Conservation (phyloP, 2,113 vertebrate genomes). For the Alaudala cheleensis region DNA sequence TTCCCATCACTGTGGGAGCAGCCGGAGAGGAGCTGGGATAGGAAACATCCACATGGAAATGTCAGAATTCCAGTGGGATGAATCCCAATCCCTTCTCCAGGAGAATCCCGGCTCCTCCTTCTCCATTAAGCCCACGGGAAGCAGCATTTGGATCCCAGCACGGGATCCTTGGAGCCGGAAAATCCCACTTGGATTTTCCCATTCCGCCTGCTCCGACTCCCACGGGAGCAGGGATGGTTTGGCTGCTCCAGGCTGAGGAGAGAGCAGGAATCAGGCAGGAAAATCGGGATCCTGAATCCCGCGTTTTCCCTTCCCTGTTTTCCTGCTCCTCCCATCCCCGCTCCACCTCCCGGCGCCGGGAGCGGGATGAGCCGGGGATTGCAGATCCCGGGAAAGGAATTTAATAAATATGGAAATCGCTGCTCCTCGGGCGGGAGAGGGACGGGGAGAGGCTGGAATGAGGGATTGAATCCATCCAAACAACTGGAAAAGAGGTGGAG, state of each 20-base stretch:
- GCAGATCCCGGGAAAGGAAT: background rate
- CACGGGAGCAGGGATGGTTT: background rate
- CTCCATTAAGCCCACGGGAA: background rate
- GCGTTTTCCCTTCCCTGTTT: rapidly evolving
- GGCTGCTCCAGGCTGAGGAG: background rate
- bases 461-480: background rate
- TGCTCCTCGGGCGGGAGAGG: background rate
- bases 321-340: background rate
- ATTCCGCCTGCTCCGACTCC: rapidly evolving
- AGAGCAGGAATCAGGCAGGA: background rate
- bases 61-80: background rate
- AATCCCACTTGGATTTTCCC: background rate
- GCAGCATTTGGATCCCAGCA: background rate
- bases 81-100: rapidly evolving
- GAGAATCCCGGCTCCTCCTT: background rate
- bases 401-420: background rate
- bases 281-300: background rate
- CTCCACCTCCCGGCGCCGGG: background rate
- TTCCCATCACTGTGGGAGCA: background rate
- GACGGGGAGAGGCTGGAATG: background rate
- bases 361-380: background rate
- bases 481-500: background rate
- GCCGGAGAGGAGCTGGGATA: background rate
- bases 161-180: background rate
- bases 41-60: rapidly evolving